A percentile compares a stretch with the other conserved stretches of the same genome.
Conservation (phyloP, 2,888 invertebrate species). For the Leptopilina syphax region DNA sequence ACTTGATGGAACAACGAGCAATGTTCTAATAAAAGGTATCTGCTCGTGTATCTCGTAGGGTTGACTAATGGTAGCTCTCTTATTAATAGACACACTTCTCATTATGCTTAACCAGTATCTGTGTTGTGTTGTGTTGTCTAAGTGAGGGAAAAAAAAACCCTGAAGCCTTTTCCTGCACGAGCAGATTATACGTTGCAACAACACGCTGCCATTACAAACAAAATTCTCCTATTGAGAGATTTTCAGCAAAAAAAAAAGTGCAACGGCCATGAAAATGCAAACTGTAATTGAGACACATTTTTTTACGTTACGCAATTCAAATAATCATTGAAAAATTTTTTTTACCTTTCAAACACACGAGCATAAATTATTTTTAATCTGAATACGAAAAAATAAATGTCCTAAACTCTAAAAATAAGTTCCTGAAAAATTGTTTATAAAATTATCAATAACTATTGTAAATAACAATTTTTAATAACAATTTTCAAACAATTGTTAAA, state of each 20-base stretch:
- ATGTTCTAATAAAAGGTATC: constrained; percentile 18
- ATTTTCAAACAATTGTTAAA: too few relatives aligned
- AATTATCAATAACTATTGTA: too few relatives aligned
- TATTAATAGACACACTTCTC: constrained; percentile 29
- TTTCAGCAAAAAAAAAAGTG: neutral
- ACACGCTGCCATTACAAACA: constrained; percentile 8
- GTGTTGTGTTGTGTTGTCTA: constrained; percentile 14
- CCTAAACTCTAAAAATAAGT: too few relatives aligned
- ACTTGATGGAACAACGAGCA: constrained; percentile 28
- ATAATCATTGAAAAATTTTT: neutral
- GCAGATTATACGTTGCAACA: constrained; percentile 17
- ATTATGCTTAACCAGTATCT: constrained; percentile 14
- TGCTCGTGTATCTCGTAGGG: constrained; percentile 14
- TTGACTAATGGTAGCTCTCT: constrained; percentile 2
- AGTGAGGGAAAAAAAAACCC: neutral
- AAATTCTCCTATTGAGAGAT: neutral
- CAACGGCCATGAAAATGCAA: neutral
- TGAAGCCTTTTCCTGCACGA: constrained; percentile 21
- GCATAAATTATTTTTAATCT: neutral
- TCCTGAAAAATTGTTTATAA: too few relatives aligned
- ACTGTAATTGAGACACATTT: neutral
- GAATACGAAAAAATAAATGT: too few relatives aligned
- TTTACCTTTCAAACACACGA: too few relatives aligned
- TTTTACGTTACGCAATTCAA: neutral
- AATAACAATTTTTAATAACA: too few relatives aligned